Base-by-base conservation (phyloP, 2,888 invertebrate genomes). In the Nineta flava region DNA sequence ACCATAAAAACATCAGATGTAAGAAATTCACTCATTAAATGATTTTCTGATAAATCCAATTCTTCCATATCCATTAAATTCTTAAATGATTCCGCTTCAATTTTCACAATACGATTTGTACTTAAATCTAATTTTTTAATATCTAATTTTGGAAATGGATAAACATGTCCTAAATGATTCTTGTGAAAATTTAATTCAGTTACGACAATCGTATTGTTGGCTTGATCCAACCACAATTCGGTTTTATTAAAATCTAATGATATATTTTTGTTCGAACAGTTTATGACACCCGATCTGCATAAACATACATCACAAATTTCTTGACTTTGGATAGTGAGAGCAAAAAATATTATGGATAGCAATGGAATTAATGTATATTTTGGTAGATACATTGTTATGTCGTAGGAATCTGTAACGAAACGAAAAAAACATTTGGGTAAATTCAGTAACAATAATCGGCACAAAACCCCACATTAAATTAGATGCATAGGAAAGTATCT, bases 1-100 rank as follows among this genome's bases (percentile, higher is more conserved):
- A 83, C 87, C 71, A 78, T 73, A 60, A 88, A 87, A 9, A 77
- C 73, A 50, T 79, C 70, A 0, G 82, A 83, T 52, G 65, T 66
- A 2, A 88, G 62, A 0, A 65, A 66, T 1, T 74, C 76, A 0
- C 74, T 65, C 0, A 74, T 76, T 17, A 88, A 65, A 43, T 75
- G 69, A 56, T 88, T 88, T 52, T 79, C 63, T 51, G 83, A 83
- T 53, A 90, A 64, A 62, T 86, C 81, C 44, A 90, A 59, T 2
- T 72, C 73, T 0, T 67, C 67, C 62, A 88, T 69, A 44, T 75
- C 68, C 44, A 73, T 73, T 9, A 87, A 63, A 52, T 78, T 71
- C 51, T 67, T 68, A 61, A 88, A 88, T 15, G 79, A 77, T 0
- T 67, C 71, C 12, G 71, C 64, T 6, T 73, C 75, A 46, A 88